These are phyloP conservation scores for Aphelocoma coerulescens DNA, from an alignment of 2,113 vertebrate genomes.

Conservation along the genomic window DNA sequence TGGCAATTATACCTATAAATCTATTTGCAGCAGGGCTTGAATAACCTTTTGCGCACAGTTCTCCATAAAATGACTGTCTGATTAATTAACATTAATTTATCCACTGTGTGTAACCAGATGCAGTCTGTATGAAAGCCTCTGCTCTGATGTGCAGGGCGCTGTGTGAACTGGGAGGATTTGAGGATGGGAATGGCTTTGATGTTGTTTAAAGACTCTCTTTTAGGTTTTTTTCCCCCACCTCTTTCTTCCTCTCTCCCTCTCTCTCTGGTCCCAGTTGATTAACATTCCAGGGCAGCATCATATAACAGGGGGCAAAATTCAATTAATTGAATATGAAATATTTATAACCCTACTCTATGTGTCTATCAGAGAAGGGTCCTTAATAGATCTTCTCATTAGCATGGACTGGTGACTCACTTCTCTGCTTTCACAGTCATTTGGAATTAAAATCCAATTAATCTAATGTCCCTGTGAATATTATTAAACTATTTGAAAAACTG, in stretches of 20 bases:
- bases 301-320: slow-evolving; percentile 77
- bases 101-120: slow-evolving; percentile 72
- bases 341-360: slow-evolving; percentile 83
- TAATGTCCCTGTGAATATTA: slow-evolving; percentile 81
- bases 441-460: slow-evolving; percentile 89
- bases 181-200: background rate
- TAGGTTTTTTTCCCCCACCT: background rate
- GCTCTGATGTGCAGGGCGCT: slow-evolving; percentile 39
- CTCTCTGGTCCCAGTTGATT: slow-evolving; percentile 64
- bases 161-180: slow-evolving; percentile 34
- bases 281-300: slow-evolving; percentile 75
- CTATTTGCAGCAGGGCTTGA: slow-evolving; percentile 67
- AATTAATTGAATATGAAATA: slow-evolving; percentile 88
- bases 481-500: slow-evolving; percentile 81
- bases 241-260: slow-evolving; percentile 9
- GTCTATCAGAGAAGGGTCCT: slow-evolving; percentile 84
- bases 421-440: slow-evolving; percentile 82
- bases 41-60: slow-evolving; percentile 67
- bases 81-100: slow-evolving; percentile 85
- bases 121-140: slow-evolving; percentile 63
- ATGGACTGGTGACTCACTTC: slow-evolving; percentile 90
- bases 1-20: slow-evolving; percentile 77
- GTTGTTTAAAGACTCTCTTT: slow-evolving; percentile 51
- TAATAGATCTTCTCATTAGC: slow-evolving; percentile 93
- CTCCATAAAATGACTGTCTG: slow-evolving; percentile 74